phyloP scores from a whole-genome alignment of 2,888 invertebrate species.

The Sthenelais limicola region DNA sequence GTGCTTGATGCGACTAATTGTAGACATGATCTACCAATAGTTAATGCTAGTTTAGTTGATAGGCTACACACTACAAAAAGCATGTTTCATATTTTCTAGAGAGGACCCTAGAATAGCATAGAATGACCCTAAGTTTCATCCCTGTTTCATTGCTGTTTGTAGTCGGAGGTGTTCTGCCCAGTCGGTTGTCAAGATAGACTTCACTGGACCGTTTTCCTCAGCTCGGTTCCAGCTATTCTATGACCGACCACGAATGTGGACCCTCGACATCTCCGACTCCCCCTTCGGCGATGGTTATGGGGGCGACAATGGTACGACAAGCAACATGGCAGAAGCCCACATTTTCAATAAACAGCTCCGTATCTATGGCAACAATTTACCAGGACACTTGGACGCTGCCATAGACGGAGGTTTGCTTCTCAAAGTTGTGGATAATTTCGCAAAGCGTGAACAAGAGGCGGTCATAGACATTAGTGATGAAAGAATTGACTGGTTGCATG shows the following conservation, averaged over 20 bases:
- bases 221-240: conserved; percentile 59
- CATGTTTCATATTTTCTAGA: no score
- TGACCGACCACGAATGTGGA: conserved; percentile 66
- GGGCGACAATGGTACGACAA: conserved; percentile 61
- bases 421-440: conserved; percentile 62
- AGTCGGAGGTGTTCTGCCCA: conserved; percentile 59
- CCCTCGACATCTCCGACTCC: conserved; percentile 67
- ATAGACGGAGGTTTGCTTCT: conserved; percentile 67
- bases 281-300: conserved; percentile 66
- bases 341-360: conserved; percentile 67
- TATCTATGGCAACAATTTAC: conserved; percentile 66
- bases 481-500: conserved; percentile 60
- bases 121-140: no score
- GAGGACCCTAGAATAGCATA: no score
- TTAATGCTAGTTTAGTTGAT: no score
- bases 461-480: conserved; percentile 58
- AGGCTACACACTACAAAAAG: no score
- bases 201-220: conserved; percentile 61
- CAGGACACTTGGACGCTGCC: conserved; percentile 65
- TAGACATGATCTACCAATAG: no score
- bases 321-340: conserved; percentile 68
- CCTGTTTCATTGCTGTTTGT: no score
- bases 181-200: conserved; percentile 66
- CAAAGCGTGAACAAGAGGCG: conserved; percentile 57
- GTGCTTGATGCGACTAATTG: no score